phyloP scores from a whole-genome alignment of 2,888 invertebrate species.

The Polylopha cassiicola region DNA sequence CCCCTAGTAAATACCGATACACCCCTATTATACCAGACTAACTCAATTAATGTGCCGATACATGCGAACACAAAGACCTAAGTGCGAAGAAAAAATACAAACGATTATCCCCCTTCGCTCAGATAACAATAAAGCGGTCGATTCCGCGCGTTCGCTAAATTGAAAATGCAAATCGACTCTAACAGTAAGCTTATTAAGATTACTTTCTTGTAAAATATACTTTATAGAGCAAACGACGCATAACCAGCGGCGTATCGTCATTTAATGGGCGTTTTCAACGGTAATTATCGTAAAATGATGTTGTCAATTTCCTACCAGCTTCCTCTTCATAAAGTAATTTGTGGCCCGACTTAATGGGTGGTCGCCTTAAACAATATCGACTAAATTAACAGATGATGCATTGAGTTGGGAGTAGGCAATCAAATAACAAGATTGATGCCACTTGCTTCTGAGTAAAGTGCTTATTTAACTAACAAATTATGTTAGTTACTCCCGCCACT shows the following conservation, averaged over 20 bases:
- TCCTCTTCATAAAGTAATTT: slow-evolving; percentile 38
- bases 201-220: slow-evolving; percentile 45
- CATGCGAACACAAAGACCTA: slow-evolving; percentile 25
- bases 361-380: slow-evolving; percentile 26
- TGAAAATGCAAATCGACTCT: slow-evolving; percentile 44
- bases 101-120: slow-evolving; percentile 22
- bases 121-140: slow-evolving; percentile 16
- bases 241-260: slow-evolving; percentile 44
- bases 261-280: slow-evolving; percentile 48
- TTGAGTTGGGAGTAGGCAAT: slow-evolving; percentile 8
- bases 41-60: slow-evolving; percentile 47
- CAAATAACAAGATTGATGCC: slow-evolving; percentile 10
- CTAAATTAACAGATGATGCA: slow-evolving; percentile 21
- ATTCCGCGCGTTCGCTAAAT: slow-evolving; percentile 29
- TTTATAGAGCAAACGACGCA: slow-evolving; percentile 39
- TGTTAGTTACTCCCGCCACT: too few relatives aligned
- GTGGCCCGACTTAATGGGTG: slow-evolving; percentile 34
- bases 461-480: too few relatives aligned
- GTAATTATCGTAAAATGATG: slow-evolving; percentile 54
- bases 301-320: slow-evolving; percentile 37
- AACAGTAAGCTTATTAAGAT: slow-evolving; percentile 42
- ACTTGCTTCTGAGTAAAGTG: too few relatives aligned
- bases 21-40: slow-evolving; percentile 48
- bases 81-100: slow-evolving; percentile 24
- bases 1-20: slow-evolving; percentile 54